Evolutionary conservation across 2,888 invertebrate genomes (phyloP), one percentile per base, ranked within the genome.

Genomic region (Calameuta filiformis): DNA sequence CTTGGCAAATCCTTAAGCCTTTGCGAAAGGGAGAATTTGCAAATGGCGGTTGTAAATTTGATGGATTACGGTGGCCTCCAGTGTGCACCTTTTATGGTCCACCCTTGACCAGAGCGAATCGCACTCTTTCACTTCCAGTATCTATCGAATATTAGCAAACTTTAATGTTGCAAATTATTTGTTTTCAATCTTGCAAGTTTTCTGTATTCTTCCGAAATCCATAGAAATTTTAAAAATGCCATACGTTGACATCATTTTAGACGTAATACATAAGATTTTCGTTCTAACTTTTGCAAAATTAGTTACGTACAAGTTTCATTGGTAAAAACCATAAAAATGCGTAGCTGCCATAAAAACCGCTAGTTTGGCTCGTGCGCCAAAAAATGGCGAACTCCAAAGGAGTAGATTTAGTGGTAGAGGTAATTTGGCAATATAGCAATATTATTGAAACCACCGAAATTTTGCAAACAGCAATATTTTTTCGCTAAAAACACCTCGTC

Each of bases 1-100:
- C 87, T 87, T 86, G 86, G 79, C 75, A 78, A 76, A 79, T 79
- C 75, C 80, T 73, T 81, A 87, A 89, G 87, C 88, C 89, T 88
- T 88, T 89, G 88, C 85, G 80, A 84, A 85, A 83, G 85, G 83
- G 81, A 84, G 79, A 85, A 86, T 89, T 89, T 88, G 88, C 89
- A 87, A 90, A 86, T 82, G 83, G 83, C 79, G 78, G 87, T 87
- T 83, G 86, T 90, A 90, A 91, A 90, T 79, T 86, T 89, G 87
- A 88, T 85, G 85, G 83, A 89, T 87, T 84, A 83, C 79, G 80
- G 78, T 81, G 79, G 80, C 73, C 80, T 75, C 77, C 82, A 80
- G 15, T 82, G 71, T 34, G 71, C 71, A 81, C 83, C 84, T 81
- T 86, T 87, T 86, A 84, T 83, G 82, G 75, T 56, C 23, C 71